Conservation (phyloP, 2,888 invertebrate genomes). For the Drosophila diplacantha region DNA sequence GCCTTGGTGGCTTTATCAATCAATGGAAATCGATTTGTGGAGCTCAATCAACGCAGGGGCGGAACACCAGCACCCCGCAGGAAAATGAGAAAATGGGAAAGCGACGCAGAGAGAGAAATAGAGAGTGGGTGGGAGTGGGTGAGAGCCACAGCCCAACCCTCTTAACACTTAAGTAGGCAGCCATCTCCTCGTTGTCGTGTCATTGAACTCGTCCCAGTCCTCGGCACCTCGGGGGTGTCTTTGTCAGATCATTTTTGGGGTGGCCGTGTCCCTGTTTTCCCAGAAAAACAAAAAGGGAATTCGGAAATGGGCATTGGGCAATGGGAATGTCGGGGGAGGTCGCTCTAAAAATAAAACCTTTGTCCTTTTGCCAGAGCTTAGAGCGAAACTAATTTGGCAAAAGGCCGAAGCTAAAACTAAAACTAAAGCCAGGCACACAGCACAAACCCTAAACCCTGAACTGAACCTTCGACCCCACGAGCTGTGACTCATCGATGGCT, state of each 20-base stretch:
- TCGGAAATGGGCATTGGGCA: background rate
- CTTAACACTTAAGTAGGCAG: conserved; percentile 65
- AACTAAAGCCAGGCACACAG: background rate
- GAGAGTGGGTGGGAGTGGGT: conserved; percentile 1
- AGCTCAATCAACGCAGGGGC: conserved; percentile 47
- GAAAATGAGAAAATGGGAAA: conserved; percentile 4
- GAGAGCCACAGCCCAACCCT: conserved; percentile 29
- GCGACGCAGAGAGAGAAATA: conserved; percentile 4
- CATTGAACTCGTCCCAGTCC: conserved; percentile 53
- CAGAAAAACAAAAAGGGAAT: conserved; percentile 3
- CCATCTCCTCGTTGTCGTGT: conserved; percentile 41
- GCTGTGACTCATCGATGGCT: conserved; percentile 34
- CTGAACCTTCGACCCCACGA: conserved; percentile 14
- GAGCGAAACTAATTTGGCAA: conserved; percentile 33
- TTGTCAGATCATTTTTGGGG: conserved; percentile 34
- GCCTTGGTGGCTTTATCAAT: conserved; percentile 59
- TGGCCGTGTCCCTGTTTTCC: conserved; percentile 6
- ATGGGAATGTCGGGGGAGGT: background rate
- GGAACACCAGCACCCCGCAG: conserved; percentile 7
- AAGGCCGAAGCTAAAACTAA: conserved; percentile 15
- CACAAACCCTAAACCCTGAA: background rate
- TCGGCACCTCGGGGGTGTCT: conserved; percentile 13
- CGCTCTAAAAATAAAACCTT: conserved; percentile 22
- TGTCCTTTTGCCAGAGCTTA: conserved; percentile 8
- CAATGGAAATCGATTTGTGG: conserved; percentile 67